Conservation (phyloP, 2,888 invertebrate genomes). For the Cyclophora punctaria region DNA sequence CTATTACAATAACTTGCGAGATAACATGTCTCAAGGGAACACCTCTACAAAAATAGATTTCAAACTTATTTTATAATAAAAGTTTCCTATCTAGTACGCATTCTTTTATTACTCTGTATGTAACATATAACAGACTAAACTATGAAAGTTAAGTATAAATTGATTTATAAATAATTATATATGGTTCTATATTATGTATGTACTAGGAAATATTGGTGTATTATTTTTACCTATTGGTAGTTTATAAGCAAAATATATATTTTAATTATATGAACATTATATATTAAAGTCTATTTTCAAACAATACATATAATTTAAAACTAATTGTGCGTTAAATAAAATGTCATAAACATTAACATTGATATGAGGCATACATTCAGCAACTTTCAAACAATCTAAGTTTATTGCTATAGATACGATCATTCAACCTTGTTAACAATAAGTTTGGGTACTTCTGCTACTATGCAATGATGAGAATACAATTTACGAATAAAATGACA, state of each 20-base stretch:
- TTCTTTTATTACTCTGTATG: neutral
- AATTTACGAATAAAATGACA: too few relatives aligned
- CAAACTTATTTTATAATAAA: neutral
- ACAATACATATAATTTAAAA: slow-evolving; percentile 7
- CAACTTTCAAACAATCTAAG: too few relatives aligned
- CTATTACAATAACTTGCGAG: neutral
- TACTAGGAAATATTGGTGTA: neutral
- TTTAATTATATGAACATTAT: neutral
- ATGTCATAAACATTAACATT: neutral
- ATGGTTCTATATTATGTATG: neutral
- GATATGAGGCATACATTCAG: too few relatives aligned
- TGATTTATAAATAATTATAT: neutral
- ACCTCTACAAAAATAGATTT: neutral
- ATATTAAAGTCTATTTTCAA: slow-evolving; percentile 4
- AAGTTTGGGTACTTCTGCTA: too few relatives aligned
- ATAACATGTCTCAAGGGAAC: neutral
- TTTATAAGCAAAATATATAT: neutral
- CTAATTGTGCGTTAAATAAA: slow-evolving; percentile 17
- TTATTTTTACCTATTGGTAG: neutral
- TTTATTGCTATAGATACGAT: too few relatives aligned
- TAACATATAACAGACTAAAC: slow-evolving; percentile 1
- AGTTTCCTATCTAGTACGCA: neutral
- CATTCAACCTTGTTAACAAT: too few relatives aligned
- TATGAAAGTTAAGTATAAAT: slow-evolving; percentile 1
- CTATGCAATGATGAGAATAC: too few relatives aligned